Evolutionary conservation across 2,888 invertebrate species (phyloP).

Genomic region (Tenthredo scrophulariae): DNA sequence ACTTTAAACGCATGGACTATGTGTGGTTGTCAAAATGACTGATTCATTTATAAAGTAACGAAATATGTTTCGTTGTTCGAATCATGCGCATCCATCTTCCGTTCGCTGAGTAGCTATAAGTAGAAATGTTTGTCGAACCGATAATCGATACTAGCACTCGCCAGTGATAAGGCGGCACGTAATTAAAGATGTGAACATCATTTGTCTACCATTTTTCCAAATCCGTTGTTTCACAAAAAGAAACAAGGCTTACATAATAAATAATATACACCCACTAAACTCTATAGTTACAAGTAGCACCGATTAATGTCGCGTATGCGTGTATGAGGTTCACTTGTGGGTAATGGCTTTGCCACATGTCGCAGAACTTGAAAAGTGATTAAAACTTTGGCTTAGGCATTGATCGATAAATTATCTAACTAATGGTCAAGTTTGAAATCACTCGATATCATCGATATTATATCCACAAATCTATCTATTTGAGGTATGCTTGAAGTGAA

Average conservation of each 20-base stretch:
- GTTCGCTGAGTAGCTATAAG: conserved; percentile 7
- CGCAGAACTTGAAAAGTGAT: neutral
- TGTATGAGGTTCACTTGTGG: neutral
- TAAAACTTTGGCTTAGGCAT: neutral
- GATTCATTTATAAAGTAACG: conserved; percentile 36
- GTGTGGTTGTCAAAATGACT: conserved; percentile 12
- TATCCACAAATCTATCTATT: neutral
- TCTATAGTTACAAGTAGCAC: neutral
- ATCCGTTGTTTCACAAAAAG: neutral
- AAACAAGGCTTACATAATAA: neutral
- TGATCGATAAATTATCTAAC: neutral
- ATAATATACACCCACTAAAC: neutral
- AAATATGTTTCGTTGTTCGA: conserved; percentile 42
- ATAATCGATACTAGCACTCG: conserved; percentile 34
- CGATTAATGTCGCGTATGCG: neutral
- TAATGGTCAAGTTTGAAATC: conserved; percentile 4
- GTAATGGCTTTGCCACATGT: neutral
- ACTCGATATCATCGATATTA: neutral
- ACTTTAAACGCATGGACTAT: neutral
- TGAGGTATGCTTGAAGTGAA: neutral
- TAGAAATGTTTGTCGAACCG: conserved; percentile 43
- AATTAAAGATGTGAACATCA: conserved; percentile 26
- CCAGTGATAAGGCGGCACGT: neutral
- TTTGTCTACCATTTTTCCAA: neutral
- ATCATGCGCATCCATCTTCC: conserved; percentile 46